Percentiles rank a stretch among this genome's conserved stretches.
Evolutionary conservation across 1,140 invertebrate species (phyloP).

Genomic region (Idris sp.): DNA sequence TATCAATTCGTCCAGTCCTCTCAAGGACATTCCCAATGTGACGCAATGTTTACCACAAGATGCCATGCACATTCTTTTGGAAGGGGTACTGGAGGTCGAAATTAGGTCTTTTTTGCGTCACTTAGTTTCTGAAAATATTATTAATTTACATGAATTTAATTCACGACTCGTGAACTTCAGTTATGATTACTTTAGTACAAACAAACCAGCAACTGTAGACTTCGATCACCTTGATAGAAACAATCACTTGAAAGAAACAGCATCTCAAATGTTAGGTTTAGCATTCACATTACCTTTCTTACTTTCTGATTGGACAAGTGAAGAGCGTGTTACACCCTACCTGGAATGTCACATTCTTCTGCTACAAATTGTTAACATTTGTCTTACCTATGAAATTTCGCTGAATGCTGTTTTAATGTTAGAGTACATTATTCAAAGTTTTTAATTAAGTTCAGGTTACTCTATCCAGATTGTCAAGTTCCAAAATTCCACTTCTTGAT

Average conservation of each 20-base stretch:
- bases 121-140: constrained; percentile 16
- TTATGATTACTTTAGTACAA: constrained; percentile 40
- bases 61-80: constrained; percentile 48
- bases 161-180: constrained; percentile 20
- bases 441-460: constrained; percentile 1
- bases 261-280: constrained; percentile 44
- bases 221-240: constrained; percentile 19
- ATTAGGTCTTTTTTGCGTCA: constrained; percentile 14
- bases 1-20: constrained; percentile 29
- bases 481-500: constrained; percentile 39
- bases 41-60: constrained; percentile 56
- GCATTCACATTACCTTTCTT: constrained; percentile 54
- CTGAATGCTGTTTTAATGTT: neutral
- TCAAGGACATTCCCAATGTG: constrained; percentile 24
- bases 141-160: constrained; percentile 42
- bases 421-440: neutral
- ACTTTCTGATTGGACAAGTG: constrained; percentile 32
- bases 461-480: constrained; percentile 19
- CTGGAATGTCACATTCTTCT: constrained; percentile 5
- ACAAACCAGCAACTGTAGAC: constrained; percentile 30
- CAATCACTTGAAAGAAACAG: constrained; percentile 42
- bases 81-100: constrained; percentile 36
- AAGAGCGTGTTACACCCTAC: neutral
- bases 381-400: constrained; percentile 3
- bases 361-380: constrained; percentile 1